Evolutionary conservation across 1,140 invertebrate species (phyloP).

Genomic region (Calosoma granatense): DNA sequence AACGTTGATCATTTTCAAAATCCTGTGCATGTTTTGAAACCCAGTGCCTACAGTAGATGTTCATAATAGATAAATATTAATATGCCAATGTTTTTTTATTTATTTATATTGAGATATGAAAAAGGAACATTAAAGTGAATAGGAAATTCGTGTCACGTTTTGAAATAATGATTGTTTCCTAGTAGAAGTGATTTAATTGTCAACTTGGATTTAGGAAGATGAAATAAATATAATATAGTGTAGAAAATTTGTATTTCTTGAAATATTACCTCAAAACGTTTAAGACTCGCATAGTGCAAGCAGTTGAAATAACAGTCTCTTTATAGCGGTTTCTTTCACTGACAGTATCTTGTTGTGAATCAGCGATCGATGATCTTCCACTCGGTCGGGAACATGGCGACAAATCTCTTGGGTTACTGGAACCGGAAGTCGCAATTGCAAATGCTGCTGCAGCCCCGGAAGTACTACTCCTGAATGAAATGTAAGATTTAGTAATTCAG

Average conservation of each 20-base stretch:
- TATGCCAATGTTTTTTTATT: neutral
- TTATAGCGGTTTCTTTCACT: conserved; percentile 45
- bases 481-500: conserved; percentile 11
- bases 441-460: conserved; percentile 84
- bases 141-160: too few species aligned
- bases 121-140: too few species aligned
- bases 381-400: conserved; percentile 23
- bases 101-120: too few species aligned
- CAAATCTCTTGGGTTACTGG: conserved; percentile 63
- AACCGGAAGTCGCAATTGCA: conserved; percentile 83
- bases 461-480: conserved; percentile 67
- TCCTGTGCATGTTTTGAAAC: conserved; percentile 65
- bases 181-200: too few species aligned
- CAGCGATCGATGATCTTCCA: conserved; percentile 14
- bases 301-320: conserved; percentile 82
- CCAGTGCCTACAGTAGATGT: conserved; percentile 47
- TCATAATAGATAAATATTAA: too few species aligned
- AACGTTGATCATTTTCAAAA: conserved; percentile 68
- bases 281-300: conserved; percentile 86
- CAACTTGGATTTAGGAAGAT: too few species aligned
- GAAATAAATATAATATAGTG: neutral
- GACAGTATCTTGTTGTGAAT: conserved; percentile 29
- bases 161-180: too few species aligned
- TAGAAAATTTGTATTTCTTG: neutral
- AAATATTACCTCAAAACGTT: conserved; percentile 61